Evolutionary conservation across 2,888 invertebrate species (phyloP).

Genomic region (Amorpha juglandis): DNA sequence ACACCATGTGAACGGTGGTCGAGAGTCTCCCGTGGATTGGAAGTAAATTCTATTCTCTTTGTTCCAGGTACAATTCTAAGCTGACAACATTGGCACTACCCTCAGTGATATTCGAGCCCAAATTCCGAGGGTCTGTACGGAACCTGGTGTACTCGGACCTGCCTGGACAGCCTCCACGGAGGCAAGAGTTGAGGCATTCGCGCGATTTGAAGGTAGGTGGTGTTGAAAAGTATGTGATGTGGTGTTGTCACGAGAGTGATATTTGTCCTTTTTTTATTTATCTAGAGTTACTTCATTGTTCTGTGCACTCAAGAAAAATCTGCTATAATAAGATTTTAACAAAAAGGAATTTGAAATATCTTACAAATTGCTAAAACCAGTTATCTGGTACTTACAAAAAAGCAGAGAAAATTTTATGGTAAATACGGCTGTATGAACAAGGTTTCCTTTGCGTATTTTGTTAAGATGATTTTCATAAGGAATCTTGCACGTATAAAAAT

Average conservation of each 20-base stretch:
- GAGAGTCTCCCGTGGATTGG: too few relatives aligned
- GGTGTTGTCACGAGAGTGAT: background rate
- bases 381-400: too few relatives aligned
- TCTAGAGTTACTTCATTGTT: background rate
- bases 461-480: too few relatives aligned
- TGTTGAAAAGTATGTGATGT: background rate
- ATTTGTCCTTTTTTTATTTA: background rate
- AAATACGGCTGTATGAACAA: too few relatives aligned
- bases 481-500: too few relatives aligned
- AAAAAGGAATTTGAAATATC: too few relatives aligned
- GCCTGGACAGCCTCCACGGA: constrained; percentile 89
- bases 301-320: too few relatives aligned
- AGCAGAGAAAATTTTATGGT: too few relatives aligned
- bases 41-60: constrained; percentile 35
- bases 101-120: constrained; percentile 96
- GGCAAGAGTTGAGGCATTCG: constrained; percentile 93
- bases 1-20: too few relatives aligned
- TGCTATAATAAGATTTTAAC: too few relatives aligned
- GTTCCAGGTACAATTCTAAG: constrained; percentile 90
- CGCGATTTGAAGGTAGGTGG: constrained; percentile 89
- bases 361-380: too few relatives aligned
- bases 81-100: constrained; percentile 93
- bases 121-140: constrained; percentile 94
- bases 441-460: too few relatives aligned
- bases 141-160: constrained; percentile 96